Conservation (phyloP, 2,888 invertebrate species). For the Temnothorax ravouxi region DNA sequence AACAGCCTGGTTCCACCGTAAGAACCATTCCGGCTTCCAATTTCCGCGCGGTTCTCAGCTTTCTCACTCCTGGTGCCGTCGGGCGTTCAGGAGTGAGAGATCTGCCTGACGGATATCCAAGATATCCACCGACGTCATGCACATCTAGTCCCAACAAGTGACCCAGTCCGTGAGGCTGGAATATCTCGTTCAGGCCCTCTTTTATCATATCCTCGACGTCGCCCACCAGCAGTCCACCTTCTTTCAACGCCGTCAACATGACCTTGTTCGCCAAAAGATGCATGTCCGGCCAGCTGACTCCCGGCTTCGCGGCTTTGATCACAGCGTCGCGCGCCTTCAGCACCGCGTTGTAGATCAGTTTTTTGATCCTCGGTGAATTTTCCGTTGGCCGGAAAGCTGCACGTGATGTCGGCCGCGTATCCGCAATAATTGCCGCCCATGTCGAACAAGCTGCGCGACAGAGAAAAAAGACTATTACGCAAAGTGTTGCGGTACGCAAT, state of each 20-base stretch:
- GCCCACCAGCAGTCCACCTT: constrained; percentile 92
- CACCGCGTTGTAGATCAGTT: constrained; percentile 96
- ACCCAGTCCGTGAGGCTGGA: constrained; percentile 99
- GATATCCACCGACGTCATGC: constrained; percentile 99
- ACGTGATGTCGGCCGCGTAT: constrained; percentile 98
- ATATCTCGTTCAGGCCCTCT: constrained; percentile 92
- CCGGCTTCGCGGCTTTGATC: constrained; percentile 93
- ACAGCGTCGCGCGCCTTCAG: constrained; percentile 95
- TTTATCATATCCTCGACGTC: constrained; percentile 91
- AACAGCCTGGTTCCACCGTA: constrained; percentile 99
- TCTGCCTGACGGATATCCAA: too few species aligned
- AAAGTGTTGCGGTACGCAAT: not conserved
- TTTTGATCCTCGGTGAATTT: constrained; percentile 97
- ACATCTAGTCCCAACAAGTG: constrained; percentile 98
- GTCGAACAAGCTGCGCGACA: constrained; percentile 92
- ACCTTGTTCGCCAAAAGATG: constrained; percentile 94
- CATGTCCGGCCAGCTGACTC: constrained; percentile 97
- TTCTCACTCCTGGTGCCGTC: constrained; percentile 90
- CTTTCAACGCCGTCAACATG: constrained; percentile 91
- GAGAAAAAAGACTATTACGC: not conserved
- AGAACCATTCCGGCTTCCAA: constrained; percentile 94
- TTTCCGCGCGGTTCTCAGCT: constrained; percentile 93
- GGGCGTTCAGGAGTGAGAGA: constrained; percentile 89
- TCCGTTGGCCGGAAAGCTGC: constrained; percentile 97
- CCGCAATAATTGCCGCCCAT: constrained; percentile 99